Evolutionary conservation across 2,797 vertebrate species (phyloP), one percentile per base, ranked within the genome.

Genomic region (Lacerta viridis): DNA sequence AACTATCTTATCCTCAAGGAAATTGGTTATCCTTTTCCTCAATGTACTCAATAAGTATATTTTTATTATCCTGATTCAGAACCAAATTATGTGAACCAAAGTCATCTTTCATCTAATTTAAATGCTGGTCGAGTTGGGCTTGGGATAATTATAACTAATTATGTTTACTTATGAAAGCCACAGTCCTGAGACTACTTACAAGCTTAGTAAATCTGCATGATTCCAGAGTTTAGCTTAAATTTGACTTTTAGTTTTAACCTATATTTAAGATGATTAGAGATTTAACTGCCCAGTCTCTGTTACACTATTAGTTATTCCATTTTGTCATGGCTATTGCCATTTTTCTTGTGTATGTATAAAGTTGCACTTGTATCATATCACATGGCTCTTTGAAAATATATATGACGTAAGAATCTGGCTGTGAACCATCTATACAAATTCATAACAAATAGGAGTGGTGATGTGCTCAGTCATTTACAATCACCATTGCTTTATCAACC

Each of bases 1-100:
- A 92, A 71, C 59, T 83, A 85, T 88, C 6, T 18, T 43, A 71
- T 93, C 84, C 92, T 93, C 89, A 92, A 90, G 90, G 92, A 92
- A 92, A 76, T 89, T 5, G 13, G 61, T 81, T 76, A 17, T 25
- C 36, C 46, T 80, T 86, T 71, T 33, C 50, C n/a, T 76, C 75
- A 74, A 15, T 81, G 13, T 85, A 50, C 69, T 93, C 88, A 86
- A 86, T 80, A 82, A 93, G 83, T 93, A 93, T 92, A 93, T 92
- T 95, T 95, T 95, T 94, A 94, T 92, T 94, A 92, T 93, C 80
- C 89, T 84, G 86, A 90, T 94, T 95, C 89, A 95, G 92, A 93
- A 93, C 89, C 89, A 94, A 92, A 93, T 95, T 94, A 89, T 77
- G 78, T 92, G 88, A 93, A 92, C 80, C 86, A 93, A 85, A 92